phyloP scores from a whole-genome alignment of 2,113 vertebrate genomes.

The Microtus oregoni region DNA sequence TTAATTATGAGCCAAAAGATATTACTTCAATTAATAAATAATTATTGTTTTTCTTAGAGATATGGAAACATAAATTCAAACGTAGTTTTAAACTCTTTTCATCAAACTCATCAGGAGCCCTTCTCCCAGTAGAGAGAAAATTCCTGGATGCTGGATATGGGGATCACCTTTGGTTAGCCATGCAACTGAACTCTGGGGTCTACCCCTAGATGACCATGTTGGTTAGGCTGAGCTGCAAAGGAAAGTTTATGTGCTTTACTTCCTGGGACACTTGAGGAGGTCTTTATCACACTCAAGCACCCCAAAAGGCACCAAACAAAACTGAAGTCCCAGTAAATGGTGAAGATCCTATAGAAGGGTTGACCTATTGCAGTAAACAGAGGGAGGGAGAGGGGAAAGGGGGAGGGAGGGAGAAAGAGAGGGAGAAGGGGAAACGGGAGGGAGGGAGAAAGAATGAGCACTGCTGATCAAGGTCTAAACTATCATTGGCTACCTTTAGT shows the following conservation, averaged over 20 bases:
- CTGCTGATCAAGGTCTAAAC: no score
- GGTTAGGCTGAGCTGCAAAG: not conserved
- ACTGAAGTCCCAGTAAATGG: not conserved
- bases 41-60: not conserved
- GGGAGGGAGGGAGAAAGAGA: not conserved
- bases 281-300: not conserved
- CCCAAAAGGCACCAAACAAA: not conserved
- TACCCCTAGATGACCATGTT: no score
- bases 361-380: not conserved
- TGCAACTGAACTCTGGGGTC: not conserved
- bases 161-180: no score
- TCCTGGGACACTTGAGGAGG: no score
- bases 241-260: conserved; percentile 15
- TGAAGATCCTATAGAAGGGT: not conserved
- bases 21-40: not conserved
- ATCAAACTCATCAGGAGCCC: not conserved
- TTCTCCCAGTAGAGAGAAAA: not conserved
- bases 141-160: not conserved
- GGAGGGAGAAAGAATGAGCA: not conserved
- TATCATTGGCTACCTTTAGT: not conserved
- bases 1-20: not conserved
- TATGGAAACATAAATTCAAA: not conserved
- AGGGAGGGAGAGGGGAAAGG: no score
- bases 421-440: no score
- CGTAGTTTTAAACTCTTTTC: not conserved